phyloP scores from a whole-genome alignment of 2,797 vertebrate genomes.

The Anniella stebbinsi region DNA sequence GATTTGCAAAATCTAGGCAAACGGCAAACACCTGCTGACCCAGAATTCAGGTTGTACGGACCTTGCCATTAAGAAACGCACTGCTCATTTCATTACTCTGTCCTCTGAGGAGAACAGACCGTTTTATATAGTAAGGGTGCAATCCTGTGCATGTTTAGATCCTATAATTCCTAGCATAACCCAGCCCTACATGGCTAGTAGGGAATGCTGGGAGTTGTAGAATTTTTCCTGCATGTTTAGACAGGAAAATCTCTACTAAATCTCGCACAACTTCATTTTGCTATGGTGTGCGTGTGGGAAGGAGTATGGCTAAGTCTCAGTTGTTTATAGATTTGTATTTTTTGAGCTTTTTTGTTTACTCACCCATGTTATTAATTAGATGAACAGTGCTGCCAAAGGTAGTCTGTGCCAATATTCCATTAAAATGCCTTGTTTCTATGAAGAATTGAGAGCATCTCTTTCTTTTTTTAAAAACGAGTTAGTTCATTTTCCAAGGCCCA shows the following conservation, averaged over 20 bases:
- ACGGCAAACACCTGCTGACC: background rate
- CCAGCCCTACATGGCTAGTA: too few relatives aligned
- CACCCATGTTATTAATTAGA: slow-evolving; percentile 6
- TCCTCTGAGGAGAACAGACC: background rate
- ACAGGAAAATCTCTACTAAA: too few relatives aligned
- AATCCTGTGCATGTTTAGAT: too few relatives aligned
- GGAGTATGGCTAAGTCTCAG: background rate
- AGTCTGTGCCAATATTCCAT: background rate
- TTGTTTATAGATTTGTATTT: background rate
- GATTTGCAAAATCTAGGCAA: background rate
- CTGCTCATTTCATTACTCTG: background rate
- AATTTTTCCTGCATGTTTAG: too few relatives aligned
- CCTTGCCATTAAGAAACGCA: background rate
- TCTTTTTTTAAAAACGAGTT: background rate
- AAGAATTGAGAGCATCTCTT: slow-evolving; percentile 2
- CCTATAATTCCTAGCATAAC: too few relatives aligned
- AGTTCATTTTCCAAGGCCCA: background rate
- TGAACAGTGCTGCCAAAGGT: background rate
- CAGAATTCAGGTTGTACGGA: background rate
- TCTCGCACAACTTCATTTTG: background rate
- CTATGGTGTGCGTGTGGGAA: background rate
- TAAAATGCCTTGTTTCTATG: background rate
- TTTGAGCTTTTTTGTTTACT: background rate
- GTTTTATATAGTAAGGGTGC: background rate
- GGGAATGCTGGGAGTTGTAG: too few relatives aligned